Evolutionary conservation across 2,797 vertebrate genomes (phyloP), one percentile per base, ranked within the genome.

Genomic region (Sandelia bainsii): DNA sequence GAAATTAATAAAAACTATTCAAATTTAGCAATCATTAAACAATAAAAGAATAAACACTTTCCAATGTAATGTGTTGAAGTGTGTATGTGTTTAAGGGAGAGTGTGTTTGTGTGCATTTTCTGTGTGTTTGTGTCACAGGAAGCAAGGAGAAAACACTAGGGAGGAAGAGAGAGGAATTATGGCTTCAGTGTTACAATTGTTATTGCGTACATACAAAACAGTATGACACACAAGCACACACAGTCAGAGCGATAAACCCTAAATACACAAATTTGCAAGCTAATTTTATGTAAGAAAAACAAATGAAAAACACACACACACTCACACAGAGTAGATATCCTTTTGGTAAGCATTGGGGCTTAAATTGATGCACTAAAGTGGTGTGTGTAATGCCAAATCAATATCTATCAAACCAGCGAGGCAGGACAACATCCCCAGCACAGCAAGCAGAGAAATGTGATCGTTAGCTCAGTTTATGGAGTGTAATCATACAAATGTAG

Each of bases 361-460:
- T 40, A 37, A 49, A 54, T 32, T 75, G 45, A 75, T 80, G 70
- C 54, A 57, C 44, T 71, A 69, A 69, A 76, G 23, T 48, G 62
- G 32, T 71, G 56, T 39, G 52, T 64, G 40, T 63, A 46, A 46
- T 40, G 22, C 74, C 34, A 49, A 25, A 81, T 83, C 69, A 72
- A 48, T 45, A 45, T 45, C 44, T 45, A 45, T 45, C 44, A 45
- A 45, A 78, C 29, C 40, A 12, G 50, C 7, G 1, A 53, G 27
- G 14, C 46, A 34, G 25, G 17, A 23, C 20, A 11, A 25, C 12
- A 52, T n/a, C 32, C 16, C 25, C 6, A 23, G 0, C 9, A 63
- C 40, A 19, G 37, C 0, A 0, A 37, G 37, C 5, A 60, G 1
- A 22, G 22, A 37, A 34, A 45, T 19, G 17, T 22, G 5, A 56